phyloP scores from a whole-genome alignment of 92 coral and sea anemone species.

The Blastomussa wellsi region DNA sequence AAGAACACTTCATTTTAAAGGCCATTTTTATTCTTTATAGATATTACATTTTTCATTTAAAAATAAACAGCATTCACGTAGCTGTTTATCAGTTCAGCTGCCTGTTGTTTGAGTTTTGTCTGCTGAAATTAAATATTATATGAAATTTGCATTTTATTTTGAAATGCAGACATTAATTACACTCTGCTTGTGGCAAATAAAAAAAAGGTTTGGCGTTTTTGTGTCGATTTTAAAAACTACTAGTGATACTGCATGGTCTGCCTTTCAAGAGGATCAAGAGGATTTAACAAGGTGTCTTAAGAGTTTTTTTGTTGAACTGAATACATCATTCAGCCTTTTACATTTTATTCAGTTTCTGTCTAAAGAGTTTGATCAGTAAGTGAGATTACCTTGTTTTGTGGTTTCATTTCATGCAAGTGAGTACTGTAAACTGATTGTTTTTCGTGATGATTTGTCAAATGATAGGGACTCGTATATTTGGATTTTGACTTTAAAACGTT shows the following conservation, averaged over 20 bases:
- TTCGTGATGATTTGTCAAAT: neutral
- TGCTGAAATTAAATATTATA: slow-evolving; percentile 7
- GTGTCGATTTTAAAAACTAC: neutral
- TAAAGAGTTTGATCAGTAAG: neutral
- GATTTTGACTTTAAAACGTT: neutral
- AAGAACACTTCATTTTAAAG: neutral
- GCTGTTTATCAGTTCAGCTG: neutral
- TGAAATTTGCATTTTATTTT: slow-evolving; percentile 34
- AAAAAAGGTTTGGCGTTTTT: neutral
- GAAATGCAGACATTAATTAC: neutral
- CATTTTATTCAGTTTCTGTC: neutral
- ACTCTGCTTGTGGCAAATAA: slow-evolving; percentile 12
- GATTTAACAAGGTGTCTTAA: neutral
- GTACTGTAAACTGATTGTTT: slow-evolving; percentile 13
- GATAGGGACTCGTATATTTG: neutral
- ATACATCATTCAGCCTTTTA: neutral
- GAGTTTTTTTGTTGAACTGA: neutral
- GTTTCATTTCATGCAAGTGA: neutral
- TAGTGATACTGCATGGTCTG: neutral
- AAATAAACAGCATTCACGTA: neutral
- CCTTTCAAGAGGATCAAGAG: neutral
- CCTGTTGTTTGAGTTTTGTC: slow-evolving; percentile 14
- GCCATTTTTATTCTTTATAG: neutral
- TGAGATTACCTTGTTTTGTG: neutral
- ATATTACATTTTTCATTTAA: neutral